A percentile compares a stretch with the other conserved stretches of the same genome.
Evolutionary conservation across 35 echinoderm and acorn worm genomes (phyloP).

Genomic region (Hemicentrotus pulcherrimus): DNA sequence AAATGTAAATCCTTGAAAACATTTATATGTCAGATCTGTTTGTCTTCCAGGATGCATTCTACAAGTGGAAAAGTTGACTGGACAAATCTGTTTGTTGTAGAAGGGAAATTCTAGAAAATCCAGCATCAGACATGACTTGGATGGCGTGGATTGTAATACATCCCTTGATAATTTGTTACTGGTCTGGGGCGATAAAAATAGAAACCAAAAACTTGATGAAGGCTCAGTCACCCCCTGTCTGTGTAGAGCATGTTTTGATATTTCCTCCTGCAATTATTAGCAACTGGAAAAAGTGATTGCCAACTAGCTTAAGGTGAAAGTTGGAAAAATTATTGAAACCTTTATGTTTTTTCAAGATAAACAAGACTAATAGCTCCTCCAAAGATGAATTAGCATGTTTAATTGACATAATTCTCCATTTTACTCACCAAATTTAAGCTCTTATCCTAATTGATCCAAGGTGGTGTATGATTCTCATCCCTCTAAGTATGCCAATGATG

Average conservation of each 20-base stretch:
- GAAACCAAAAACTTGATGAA: background rate
- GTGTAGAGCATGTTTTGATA: background rate
- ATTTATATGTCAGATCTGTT: background rate
- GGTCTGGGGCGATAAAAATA: background rate
- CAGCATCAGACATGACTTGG: background rate
- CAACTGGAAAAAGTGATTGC: background rate
- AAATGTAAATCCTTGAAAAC: background rate
- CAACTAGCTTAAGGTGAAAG: no score
- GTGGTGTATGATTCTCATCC: no score
- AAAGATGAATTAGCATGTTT: no score
- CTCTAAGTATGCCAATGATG: no score
- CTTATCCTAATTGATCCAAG: no score
- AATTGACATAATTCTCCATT: no score
- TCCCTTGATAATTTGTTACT: background rate
- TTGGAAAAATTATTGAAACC: background rate
- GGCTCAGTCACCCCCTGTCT: background rate
- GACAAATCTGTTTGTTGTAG: background rate
- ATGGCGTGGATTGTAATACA: background rate
- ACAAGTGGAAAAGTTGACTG: background rate
- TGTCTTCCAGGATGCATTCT: background rate
- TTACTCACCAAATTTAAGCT: no score
- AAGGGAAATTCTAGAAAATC: background rate
- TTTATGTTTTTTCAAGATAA: background rate
- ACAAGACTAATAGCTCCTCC: no score
- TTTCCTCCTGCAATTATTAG: background rate